Evolutionary conservation across 2,888 invertebrate genomes (phyloP), one percentile per base, ranked within the genome.

Genomic region (Thera britannica): DNA sequence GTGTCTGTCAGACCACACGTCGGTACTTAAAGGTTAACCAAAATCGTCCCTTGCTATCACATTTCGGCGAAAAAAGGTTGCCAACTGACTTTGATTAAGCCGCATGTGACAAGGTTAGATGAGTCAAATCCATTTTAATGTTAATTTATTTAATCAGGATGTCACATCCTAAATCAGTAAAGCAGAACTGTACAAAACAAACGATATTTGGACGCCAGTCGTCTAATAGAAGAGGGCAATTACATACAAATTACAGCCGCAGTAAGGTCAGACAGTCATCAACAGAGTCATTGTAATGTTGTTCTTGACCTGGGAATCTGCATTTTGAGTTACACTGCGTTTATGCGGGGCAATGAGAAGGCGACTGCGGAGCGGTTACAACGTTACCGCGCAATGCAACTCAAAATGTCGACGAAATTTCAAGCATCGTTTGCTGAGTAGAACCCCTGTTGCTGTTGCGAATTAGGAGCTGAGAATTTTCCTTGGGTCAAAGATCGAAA

Each of bases 201-300:
- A 58, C 48, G 34, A 46, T 58, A 58, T 48, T 58, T 58, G 34
- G n/a, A 35, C 35, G 7, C 35, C 7, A 2, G 35, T 48, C 11
- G 57, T 46, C 5, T 57, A 58, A 61, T 52, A 60, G 52, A 51
- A 41, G 23, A 49, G 7, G 44, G 2, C 61, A 66, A 61, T 61
- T 57, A 61, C 65, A 61, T 35, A 51, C 51, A 51, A 51, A 38
- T 23, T 36, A 61, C 66, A 61, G 52, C 56, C 57, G 41, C 56
- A 52, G 12, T 36, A 49, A 66, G 61, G 66, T 66, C 66, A 60
- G 57, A 49, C 44, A 52, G 23, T 12, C 23, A 12, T 12, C 44
- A 36, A 52, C 56, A 41, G 12, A 56, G 3, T 38, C 38, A 58
- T 48, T 58, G 58, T 58, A 5, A 35, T 38, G 35, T 56, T 11